These are phyloP conservation scores for Drosophila sucinea DNA, from an alignment of 1,140 invertebrate species.

Conservation along the genomic window DNA sequence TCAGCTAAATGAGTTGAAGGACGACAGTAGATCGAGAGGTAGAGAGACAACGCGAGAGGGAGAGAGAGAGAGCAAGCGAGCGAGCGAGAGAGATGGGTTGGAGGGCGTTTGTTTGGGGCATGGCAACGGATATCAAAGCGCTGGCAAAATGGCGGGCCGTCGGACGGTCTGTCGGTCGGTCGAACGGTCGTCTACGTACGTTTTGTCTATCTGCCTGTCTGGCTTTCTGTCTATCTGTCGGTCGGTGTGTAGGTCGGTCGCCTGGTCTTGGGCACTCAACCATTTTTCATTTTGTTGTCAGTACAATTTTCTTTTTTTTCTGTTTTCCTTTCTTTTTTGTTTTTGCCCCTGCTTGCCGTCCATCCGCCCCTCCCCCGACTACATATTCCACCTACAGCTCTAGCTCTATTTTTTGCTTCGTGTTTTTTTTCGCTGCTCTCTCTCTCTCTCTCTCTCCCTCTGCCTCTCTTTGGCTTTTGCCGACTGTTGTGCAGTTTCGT, in stretches of 20 bases:
- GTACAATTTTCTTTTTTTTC: constrained; percentile 26
- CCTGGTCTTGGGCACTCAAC: constrained; percentile 57
- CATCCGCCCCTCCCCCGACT: neutral
- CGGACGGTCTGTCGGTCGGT: neutral
- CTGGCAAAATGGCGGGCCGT: constrained; percentile 67
- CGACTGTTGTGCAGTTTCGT: constrained; percentile 29
- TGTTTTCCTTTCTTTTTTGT: neutral
- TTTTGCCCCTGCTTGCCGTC: neutral
- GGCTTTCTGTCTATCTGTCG: neutral
- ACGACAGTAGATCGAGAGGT: constrained; percentile 29
- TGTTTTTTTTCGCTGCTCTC: constrained; percentile 23
- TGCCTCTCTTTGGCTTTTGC: constrained; percentile 26
- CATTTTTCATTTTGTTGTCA: constrained; percentile 51
- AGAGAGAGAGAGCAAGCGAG: neutral
- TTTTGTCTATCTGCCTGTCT: too few relatives aligned
- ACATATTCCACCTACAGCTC: neutral
- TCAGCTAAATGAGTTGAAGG: constrained; percentile 78
- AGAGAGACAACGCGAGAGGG: neutral
- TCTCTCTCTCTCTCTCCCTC: neutral
- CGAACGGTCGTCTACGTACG: neutral
- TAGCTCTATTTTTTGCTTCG: constrained; percentile 5
- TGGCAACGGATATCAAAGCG: constrained; percentile 66
- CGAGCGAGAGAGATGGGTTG: neutral
- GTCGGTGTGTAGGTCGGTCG: constrained; percentile 25
- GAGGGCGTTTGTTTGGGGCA: neutral